Evolutionary conservation across 2,797 vertebrate species (phyloP).

Genomic region (Heliangelus exortis): DNA sequence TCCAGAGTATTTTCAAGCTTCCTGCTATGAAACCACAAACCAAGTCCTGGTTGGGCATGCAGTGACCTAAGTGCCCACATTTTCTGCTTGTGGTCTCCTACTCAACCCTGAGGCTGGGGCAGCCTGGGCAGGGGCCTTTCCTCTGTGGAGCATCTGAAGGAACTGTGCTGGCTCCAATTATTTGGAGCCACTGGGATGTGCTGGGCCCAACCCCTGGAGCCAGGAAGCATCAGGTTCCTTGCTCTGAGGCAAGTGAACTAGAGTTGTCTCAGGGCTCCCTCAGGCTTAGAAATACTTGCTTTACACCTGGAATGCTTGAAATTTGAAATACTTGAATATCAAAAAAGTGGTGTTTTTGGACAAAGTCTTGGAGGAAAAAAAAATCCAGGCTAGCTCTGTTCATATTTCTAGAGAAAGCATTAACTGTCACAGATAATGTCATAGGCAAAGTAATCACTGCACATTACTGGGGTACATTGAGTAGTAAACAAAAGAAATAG

Average conservation of each 20-base stretch:
- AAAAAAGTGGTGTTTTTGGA: neutral
- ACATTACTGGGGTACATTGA: constrained; percentile 2
- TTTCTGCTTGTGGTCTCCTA: neutral
- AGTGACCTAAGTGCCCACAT: accelerated
- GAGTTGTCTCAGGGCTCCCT: neutral
- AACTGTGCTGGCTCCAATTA: neutral
- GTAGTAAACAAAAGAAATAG: constrained; percentile 37
- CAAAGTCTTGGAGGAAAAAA: neutral
- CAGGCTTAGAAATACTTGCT: neutral
- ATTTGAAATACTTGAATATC: neutral
- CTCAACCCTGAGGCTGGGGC: neutral
- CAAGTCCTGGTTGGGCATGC: too few relatives aligned
- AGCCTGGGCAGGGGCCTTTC: neutral
- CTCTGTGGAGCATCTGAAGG: neutral
- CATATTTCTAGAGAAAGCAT: neutral
- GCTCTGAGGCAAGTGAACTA: neutral
- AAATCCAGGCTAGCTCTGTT: neutral
- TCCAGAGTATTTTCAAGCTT: neutral
- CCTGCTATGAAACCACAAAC: neutral
- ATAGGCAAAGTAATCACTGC: constrained; percentile 38
- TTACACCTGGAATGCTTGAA: neutral
- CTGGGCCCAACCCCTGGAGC: neutral
- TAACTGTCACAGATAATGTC: constrained; percentile 36
- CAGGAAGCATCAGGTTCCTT: neutral
- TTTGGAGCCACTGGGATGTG: neutral